Evolutionary conservation across 2,797 vertebrate species (phyloP), one percentile per base, ranked within the genome.

Genomic region (Parauchenoglanis punctatus): DNA sequence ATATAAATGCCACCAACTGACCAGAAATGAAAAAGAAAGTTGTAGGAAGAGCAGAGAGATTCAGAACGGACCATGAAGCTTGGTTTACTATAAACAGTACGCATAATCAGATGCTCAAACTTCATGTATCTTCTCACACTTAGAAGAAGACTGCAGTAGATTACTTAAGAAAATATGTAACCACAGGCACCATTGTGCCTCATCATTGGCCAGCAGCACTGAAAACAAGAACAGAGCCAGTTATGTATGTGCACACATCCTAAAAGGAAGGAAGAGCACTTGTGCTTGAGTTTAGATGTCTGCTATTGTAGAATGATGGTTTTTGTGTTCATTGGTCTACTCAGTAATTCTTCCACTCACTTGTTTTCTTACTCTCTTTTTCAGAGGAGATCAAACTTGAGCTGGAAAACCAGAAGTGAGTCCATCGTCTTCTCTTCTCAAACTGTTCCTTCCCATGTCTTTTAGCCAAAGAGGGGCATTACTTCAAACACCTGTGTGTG

Each of bases 361-460:
- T 12, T 80, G 10, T 85, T 83, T 35, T 92, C 56, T 90, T 49
- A 77, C 67, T 81, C n/a, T 46, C 17, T 49, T 87, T 92, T 89
- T 63, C 92, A 99, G 98, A 99, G 97, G 98, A 99, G 96, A 99
- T 99, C 95, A 99, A 98, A 95, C 91, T 93, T 40, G 98, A 99
- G 92, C 94, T 99, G 90, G 97, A 97, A 93, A 98, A 97, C 89
- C 97, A 98, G 93, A 99, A 97, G 98, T 99, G 95, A 96, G 96
- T 96, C 72, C 25, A 65, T 63, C 35, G 52, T 63, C 28, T 31
- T 56, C 28, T 25, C 1, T 18, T n/a, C 11, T 80, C 35, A 23
- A 18, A 76, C 68, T 76, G 0, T 81, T 7, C n/a, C 59, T 65
- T 75, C 31, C 2, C 28, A 15, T 63, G 11, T 17, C 8, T 52